A percentile compares a stretch with the other conserved stretches of the same genome.
Conservation (phyloP, 2,113 vertebrate species). For the Accipiter cooperii region DNA sequence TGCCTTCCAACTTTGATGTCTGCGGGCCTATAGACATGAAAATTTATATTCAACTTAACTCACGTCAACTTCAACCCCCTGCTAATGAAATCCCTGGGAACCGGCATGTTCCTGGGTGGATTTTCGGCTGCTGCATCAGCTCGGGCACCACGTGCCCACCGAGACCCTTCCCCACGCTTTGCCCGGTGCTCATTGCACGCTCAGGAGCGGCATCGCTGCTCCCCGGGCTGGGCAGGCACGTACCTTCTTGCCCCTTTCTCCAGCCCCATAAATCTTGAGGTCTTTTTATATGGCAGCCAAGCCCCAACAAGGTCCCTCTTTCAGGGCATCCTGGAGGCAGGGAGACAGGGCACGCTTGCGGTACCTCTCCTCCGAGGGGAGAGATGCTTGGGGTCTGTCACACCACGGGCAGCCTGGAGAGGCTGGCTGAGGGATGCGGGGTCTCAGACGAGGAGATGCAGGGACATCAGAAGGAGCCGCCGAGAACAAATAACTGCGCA, state of each 20-base stretch:
- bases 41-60: neutral
- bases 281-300: neutral
- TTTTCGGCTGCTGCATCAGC: neutral
- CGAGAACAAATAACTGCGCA: neutral
- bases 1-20: neutral
- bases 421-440: rapidly evolving
- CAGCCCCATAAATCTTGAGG: neutral
- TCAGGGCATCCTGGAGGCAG: too few species aligned
- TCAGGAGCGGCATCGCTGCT: neutral
- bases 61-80: neutral
- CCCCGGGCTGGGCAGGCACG: rapidly evolving
- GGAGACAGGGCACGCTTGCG: rapidly evolving
- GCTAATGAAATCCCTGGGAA: neutral
- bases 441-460: neutral
- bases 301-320: neutral
- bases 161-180: neutral
- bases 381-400: neutral
- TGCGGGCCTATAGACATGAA: neutral
- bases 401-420: too few species aligned
- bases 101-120: neutral
- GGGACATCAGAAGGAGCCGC: neutral
- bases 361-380: neutral
- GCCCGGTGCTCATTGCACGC: rapidly evolving
- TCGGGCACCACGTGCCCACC: neutral
- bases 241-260: neutral